Evolutionary conservation across 2,888 invertebrate genomes (phyloP).

Genomic region (Enchytraeus crypticus): DNA sequence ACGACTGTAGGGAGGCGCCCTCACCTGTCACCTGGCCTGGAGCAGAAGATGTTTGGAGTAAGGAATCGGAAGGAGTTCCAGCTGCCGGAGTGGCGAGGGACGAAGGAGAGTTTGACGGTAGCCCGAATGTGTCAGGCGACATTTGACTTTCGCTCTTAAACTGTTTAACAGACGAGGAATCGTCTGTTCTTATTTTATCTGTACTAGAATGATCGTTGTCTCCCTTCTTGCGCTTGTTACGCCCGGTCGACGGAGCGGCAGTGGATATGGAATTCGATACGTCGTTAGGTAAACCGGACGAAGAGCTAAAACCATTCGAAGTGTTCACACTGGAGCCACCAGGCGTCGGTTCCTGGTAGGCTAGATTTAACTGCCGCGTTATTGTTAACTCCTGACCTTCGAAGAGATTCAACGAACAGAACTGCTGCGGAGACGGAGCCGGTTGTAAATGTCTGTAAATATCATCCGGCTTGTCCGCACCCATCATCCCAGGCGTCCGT

Average conservation of each 20-base stretch:
- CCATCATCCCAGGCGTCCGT: conserved; percentile 24
- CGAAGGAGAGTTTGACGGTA: neutral
- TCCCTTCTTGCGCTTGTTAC: conserved; percentile 13
- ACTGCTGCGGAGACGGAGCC: conserved; percentile 90
- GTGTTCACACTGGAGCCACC: too few relatives aligned
- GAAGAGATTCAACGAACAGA: conserved; percentile 87
- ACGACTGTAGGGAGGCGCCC: conserved; percentile 9
- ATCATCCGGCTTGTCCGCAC: conserved; percentile 56
- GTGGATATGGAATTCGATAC: neutral
- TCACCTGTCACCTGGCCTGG: neutral
- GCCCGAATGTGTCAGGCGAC: neutral
- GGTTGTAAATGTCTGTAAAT: conserved; percentile 60
- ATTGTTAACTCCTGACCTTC: conserved; percentile 93
- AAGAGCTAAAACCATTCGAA: too few relatives aligned
- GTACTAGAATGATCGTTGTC: neutral
- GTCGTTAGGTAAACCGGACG: neutral
- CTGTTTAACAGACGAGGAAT: neutral
- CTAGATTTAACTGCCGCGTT: conserved; percentile 88
- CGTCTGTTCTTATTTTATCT: neutral
- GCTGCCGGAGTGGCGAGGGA: neutral
- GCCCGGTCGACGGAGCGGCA: neutral
- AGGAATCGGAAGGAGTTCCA: neutral
- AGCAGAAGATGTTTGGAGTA: neutral
- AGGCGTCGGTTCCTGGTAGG: conserved; percentile 48
- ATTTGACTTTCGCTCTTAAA: neutral